Evolutionary conservation across 2,113 vertebrate genomes (phyloP), one percentile per base, ranked within the genome.

Genomic region (Callipepla californica): DNA sequence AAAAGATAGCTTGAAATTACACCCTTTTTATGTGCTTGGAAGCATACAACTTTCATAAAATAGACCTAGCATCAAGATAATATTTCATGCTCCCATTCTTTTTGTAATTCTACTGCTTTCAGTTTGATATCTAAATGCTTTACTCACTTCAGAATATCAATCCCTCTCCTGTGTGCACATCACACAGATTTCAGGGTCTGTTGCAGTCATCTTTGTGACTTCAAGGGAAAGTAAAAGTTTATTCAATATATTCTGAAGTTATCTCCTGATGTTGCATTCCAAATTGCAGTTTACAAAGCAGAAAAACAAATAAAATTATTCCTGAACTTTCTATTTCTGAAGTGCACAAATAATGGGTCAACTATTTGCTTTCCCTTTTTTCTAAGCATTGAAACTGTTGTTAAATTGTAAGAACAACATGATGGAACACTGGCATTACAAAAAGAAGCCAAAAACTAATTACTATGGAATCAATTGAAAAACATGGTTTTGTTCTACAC

Each of bases 391-490:
- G 67, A 47, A 87, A 77, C 45, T 50, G 7, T 45, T 87, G n/a
- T 77, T 79, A 51, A 76, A 87, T 70, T 85, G 45, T 63, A 89
- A 80, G 20, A 63, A 15, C 18, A 81, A 91, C 91, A 34, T 70
- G 32, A 32, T 14, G 77, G 63, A 85, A 84, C 22, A 63, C 0
- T 69, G 51, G 22, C n/a, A 23, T 92, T 92, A 93, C 47, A 87
- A 87, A 86, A 90, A 78, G 66, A 40, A 77, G 16, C 16, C 15
- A 65, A 88, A 68, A 58, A 93, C 53, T 78, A 84, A 93, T 89
- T 92, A 76, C 45, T 91, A 66, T 55, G 26, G 75, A 89, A 45
- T 73, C 58, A 89, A 69, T 84, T 30, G 44, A 72, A 93, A 93
- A 92, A 76, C 34, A 72, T 5, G 32, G 16, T 9, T 84, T 89